Evolutionary conservation across 2,113 vertebrate genomes (phyloP).

Genomic region (Caracal caracal): DNA sequence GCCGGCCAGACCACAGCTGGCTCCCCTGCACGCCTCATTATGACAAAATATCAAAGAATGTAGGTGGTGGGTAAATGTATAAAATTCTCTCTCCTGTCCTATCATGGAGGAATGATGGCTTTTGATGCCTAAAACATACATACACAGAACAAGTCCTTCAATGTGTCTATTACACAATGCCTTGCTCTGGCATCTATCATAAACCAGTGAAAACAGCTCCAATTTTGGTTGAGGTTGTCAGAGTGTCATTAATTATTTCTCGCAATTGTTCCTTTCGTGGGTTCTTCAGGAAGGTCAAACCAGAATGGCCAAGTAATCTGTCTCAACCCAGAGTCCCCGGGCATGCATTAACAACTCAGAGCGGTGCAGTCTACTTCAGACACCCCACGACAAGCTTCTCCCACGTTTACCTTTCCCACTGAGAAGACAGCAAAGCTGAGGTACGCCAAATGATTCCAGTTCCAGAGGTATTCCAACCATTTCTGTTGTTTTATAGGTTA

Average conservation of each 20-base stretch:
- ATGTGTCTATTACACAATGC: not conserved
- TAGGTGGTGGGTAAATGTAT: not conserved
- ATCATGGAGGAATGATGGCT: not conserved
- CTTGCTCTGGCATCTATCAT: not conserved
- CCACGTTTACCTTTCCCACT: not conserved
- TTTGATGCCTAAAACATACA: not conserved
- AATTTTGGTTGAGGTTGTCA: not conserved
- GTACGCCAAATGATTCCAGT: not conserved
- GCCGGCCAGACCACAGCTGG: not conserved
- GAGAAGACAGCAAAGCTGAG: not conserved
- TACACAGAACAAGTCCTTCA: not conserved
- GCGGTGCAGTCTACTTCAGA: fast-evolving
- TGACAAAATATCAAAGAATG: not conserved
- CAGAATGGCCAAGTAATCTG: not conserved
- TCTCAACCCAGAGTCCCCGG: not conserved
- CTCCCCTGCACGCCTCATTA: not conserved
- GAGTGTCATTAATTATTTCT: not conserved
- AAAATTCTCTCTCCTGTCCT: not conserved
- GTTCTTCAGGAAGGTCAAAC: not conserved
- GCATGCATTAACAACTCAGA: not conserved
- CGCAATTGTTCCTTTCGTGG: not conserved
- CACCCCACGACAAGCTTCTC: not conserved
- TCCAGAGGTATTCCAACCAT: not conserved
- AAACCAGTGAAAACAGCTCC: slow-evolving; percentile 4
- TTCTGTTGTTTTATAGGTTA: not conserved